Base-by-base conservation (phyloP, 2,888 invertebrate species). In the Drosophila lutescens region DNA sequence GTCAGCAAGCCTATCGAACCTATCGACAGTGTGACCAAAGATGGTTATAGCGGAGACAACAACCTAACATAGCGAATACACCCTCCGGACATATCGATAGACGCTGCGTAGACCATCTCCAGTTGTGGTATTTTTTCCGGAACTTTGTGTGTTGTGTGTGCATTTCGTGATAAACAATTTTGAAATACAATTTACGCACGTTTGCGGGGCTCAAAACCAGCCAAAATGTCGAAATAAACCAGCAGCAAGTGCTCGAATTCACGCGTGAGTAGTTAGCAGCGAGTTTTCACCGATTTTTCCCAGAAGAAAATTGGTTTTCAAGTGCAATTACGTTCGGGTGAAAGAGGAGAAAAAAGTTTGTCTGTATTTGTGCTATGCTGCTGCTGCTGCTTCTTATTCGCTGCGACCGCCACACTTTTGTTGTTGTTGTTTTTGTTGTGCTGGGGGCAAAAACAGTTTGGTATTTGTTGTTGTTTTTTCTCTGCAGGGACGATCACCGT, bases 151-250 rank as follows among this genome's bases (percentile, higher is more conserved):
- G 49, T 61, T 82, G 81, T 83, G 81, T 78, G 86, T 86, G 81
- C 76, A 83, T 76, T 80, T 82, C 78, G 63, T 81, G 86, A 86
- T 88, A 86, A 86, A 86, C 88, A 89, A 87, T 82, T 85, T 78
- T 85, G 77, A 78, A 79, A 82, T 77, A 78, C 74, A 82, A 79
- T 80, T 67, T 87, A 72, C 63, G 66, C 57, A 60, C 63, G 79
- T 70, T 78, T 76, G 67, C 68, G 74, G 70, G 75, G 77, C 69
- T 69, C 62, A 62, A 78, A 79, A 69, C 51, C 70, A 71, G 65
- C 65, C 65, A 80, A 83, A 77, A 74, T 78, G 76, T 62, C 66
- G 47, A 73, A 57, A 60, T 74, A 74, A 73, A 43, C 59, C 47
- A 54, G 65, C 66, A 51, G 61, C 54, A 58, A 77, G 77, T 79